Evolutionary conservation across 2,888 invertebrate species (phyloP).

Genomic region (Penaeus monodon): DNA sequence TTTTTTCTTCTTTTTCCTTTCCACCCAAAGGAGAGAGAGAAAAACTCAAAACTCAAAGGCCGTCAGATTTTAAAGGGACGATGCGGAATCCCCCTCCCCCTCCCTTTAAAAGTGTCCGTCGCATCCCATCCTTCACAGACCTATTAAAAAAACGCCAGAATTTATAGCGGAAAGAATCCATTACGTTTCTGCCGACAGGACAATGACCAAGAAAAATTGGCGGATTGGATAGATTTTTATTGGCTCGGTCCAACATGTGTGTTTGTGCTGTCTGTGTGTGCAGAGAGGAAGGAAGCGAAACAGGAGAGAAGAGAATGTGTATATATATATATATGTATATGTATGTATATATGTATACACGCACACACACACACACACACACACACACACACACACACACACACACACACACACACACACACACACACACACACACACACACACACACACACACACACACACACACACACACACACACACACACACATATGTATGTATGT

Average conservation of each 20-base stretch:
- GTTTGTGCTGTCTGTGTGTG: no score
- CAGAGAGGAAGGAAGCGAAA: no score
- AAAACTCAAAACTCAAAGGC: no score
- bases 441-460: not conserved
- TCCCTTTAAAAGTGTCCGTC: not conserved
- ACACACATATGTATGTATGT: conserved; percentile 1
- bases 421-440: not conserved
- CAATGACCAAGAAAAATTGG: no score
- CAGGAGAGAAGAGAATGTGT: not conserved
- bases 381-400: conserved; percentile 1
- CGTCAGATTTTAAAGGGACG: no score
- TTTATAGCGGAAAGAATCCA: no score
- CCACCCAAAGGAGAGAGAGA: not conserved
- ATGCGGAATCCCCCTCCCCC: not conserved
- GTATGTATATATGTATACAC: not conserved
- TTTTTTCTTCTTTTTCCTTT: not conserved
- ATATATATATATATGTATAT: not conserved
- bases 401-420: not conserved
- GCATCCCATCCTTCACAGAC: not conserved
- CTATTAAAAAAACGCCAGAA: no score
- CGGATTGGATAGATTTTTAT: no score
- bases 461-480: not conserved
- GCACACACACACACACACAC: conserved; percentile 7
- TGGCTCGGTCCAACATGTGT: no score
- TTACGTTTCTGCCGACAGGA: no score